Base-by-base conservation (phyloP, 1,140 invertebrate species). In the Berghia stephanieae region DNA sequence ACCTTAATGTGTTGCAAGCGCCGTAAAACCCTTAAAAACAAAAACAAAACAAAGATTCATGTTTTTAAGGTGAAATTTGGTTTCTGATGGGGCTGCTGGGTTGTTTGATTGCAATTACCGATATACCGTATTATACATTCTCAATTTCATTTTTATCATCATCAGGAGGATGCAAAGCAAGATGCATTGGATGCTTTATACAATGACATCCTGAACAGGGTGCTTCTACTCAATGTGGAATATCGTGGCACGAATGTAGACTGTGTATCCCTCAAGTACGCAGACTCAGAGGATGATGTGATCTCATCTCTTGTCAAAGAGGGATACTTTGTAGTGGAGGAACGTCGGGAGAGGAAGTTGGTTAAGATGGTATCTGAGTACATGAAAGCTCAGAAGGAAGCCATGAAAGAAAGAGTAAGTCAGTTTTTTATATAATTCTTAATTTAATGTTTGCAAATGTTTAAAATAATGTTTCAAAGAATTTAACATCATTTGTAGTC, bases 331-430 rank as follows among this genome's bases (percentile, higher is more conserved):
- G 85, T 98, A 44, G 93, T 94, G 74, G 96, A 97, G 63, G 92
- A 92, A 66, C 91, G 94, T 49, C 93, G 93, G 77, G 96, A 98
- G 84, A 93, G 93, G 76, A 92, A 94, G 82, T 92, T 98, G 43
- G 92, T 93, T 67, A 93, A 95, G 89, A 87, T 98, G 88, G 93
- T 96, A 77, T 91, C 91, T 43, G 94, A 96, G 75, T 99, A 98
- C 88, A 92, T 91, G 79, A 92, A 92, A 46, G 95, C 96, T 18
- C 94, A 98, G 88, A 93, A 96, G 79, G 91, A 93, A 71, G 97
- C 97, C 3, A 94, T 95, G 87, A 93, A 93, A 80, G 92, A 93
- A 66, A 95, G 90, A 83, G 90, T 91, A 82, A 82, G 89, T 81
- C 27, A 36, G 67, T 38, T 69, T 21, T 31, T 66, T 18, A 42